Percentiles rank a stretch among this genome's conserved stretches.
Conservation (phyloP, 2,797 vertebrate genomes). For the Hemibagrus guttatus region DNA sequence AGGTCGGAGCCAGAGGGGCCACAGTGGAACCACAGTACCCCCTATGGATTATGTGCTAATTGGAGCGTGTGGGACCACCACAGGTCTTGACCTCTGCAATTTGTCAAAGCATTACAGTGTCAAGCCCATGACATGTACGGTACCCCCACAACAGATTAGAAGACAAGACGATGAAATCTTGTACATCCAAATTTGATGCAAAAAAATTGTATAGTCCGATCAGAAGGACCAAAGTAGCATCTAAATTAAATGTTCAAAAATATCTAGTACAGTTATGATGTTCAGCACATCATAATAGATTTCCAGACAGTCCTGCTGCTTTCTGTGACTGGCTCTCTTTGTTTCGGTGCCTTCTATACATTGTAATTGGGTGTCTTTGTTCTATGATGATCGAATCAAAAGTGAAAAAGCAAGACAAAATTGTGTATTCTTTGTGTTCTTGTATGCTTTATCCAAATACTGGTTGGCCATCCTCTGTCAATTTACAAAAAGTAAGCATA, state of each 20-base stretch:
- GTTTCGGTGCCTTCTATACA: constrained; percentile 77
- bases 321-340: constrained; percentile 73
- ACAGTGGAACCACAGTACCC: constrained; percentile 61
- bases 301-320: constrained; percentile 66
- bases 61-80: constrained; percentile 69
- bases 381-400: constrained; percentile 27
- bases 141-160: background rate
- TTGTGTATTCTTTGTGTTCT: background rate
- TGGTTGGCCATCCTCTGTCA: no score
- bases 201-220: background rate
- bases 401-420: background rate
- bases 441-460: background rate
- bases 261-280: background rate
- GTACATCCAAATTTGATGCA: background rate
- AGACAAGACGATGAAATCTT: background rate
- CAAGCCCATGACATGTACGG: constrained; percentile 16
- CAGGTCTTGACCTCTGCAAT: constrained; percentile 68
- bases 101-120: constrained; percentile 61
- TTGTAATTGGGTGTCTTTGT: constrained; percentile 73
- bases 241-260: background rate
- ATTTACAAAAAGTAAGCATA: background rate
- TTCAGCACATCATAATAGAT: background rate
- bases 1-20: constrained; percentile 57
- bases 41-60: constrained; percentile 72
- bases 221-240: background rate